Base-by-base conservation (phyloP, 37 sponge, comb jelly and placozoan genomes). In the Sycon ciliatum region DNA sequence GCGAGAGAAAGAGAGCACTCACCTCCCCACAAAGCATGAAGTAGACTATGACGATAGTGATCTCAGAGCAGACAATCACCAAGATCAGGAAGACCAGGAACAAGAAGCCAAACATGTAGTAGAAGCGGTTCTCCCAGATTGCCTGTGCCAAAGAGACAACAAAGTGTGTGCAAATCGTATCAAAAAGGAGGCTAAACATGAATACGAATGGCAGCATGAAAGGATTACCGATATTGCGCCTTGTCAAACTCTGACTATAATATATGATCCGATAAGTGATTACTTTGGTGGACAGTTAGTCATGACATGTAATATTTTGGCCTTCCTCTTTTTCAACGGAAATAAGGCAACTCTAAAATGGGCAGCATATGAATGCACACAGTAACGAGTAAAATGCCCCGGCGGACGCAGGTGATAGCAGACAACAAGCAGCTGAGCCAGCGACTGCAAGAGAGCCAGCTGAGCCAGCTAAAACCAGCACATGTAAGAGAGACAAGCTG, bases 41-140 rank as follows among this genome's bases (percentile, higher is more conserved):
- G 83, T 97, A 97, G 30, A 80, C 84, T 75, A 89, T 80, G 38
- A 89, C 94, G 32, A 97, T 92, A 64, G 99, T 77, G 27, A 97
- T 95, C 80, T 97, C 94, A 24, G 90, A 88, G 66, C 94, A 92
- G 52, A 87, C 86, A 16, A 97, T 89, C 75, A 92, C 67, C 53
- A 97, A 81, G 36, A 97, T 97, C 67, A 97, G 66, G 70, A 93
- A 97, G 49, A 97, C 99, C 1, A 97, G 81, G 57, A 91, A 97
- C 18, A 97, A 85, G 71, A 97, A 90, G 1, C 93, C 94, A 74
- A 92, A 97, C 62, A 97, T 79, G 38, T 92, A 93, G 82, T 97
- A 97, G 75, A 97, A 89, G 71, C 92, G 93, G 54, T 97, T 84
- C 75, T 97, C 90, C 99, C 99, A 97, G 39, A 97, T 92, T 33